These are phyloP conservation scores for Plebejus anna DNA, from an alignment of 2,888 invertebrate species.

Conservation along the genomic window DNA sequence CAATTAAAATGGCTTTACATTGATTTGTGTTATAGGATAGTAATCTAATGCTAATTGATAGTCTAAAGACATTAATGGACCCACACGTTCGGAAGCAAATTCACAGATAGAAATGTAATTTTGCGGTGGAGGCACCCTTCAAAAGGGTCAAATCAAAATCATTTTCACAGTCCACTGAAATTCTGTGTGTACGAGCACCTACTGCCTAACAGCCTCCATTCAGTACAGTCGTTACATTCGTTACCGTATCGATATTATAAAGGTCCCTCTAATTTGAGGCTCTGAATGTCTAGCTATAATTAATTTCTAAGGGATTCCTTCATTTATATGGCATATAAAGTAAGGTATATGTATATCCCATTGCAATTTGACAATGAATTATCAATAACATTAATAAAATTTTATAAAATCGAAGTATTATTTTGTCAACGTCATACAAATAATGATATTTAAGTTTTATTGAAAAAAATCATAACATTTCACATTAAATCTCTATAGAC, in stretches of 20 bases:
- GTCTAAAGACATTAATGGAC: constrained; percentile 35
- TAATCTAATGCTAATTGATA: constrained; percentile 34
- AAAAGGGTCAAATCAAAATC: constrained; percentile 80
- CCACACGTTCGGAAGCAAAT: constrained; percentile 53
- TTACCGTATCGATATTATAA: constrained; percentile 10
- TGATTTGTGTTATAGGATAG: constrained; percentile 16
- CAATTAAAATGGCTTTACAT: constrained; percentile 6
- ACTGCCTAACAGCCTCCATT: constrained; percentile 37
- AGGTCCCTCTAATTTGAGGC: constrained; percentile 9
- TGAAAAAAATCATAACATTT: not conserved
- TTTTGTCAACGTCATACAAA: too few species aligned
- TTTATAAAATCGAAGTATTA: too few species aligned
- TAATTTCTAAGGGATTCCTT: not conserved
- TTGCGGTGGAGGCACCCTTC: constrained; percentile 72
- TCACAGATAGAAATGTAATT: constrained; percentile 76
- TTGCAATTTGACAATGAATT: too few species aligned
- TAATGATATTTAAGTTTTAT: too few species aligned
- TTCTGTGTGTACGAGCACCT: constrained; percentile 51
- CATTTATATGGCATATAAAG: not conserved
- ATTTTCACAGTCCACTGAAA: constrained; percentile 77
- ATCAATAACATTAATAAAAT: too few species aligned
- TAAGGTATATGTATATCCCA: not conserved
- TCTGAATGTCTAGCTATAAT: not conserved
- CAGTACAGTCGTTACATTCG: constrained; percentile 26
- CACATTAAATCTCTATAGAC: not conserved